Conservation (phyloP, 2,113 vertebrate species). For the Sebastes fasciatus region DNA sequence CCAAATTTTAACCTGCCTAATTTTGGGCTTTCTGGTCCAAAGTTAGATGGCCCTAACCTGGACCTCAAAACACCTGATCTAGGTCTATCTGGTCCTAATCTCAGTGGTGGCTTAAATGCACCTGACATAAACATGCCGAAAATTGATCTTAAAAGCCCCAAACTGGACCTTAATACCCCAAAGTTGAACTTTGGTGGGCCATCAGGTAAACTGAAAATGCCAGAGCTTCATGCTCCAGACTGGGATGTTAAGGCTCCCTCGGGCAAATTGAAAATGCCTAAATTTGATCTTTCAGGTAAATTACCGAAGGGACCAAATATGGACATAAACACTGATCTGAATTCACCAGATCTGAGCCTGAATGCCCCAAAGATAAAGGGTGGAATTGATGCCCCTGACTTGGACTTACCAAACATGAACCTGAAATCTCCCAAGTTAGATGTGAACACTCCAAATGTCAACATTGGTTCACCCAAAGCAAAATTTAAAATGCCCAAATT, state of each 20-base stretch:
- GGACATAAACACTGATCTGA: slow-evolving; percentile 28
- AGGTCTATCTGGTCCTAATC: slow-evolving; percentile 36
- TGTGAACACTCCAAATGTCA: slow-evolving; percentile 59
- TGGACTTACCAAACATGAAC: slow-evolving; percentile 52
- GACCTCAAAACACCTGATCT: slow-evolving; percentile 47
- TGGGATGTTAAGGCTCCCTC: slow-evolving; percentile 58
- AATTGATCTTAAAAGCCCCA: slow-evolving; percentile 43
- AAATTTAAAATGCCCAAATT: slow-evolving; percentile 70
- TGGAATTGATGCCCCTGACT: slow-evolving; percentile 55
- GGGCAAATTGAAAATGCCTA: slow-evolving; percentile 48
- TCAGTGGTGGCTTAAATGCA: slow-evolving; percentile 51
- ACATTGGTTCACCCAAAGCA: slow-evolving; percentile 53
- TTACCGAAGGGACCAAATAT: slow-evolving; percentile 61
- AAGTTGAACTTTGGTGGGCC: slow-evolving; percentile 50
- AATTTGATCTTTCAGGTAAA: slow-evolving; percentile 58
- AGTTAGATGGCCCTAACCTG: slow-evolving; percentile 35
- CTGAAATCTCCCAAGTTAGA: slow-evolving; percentile 65
- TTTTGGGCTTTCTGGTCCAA: slow-evolving; percentile 45
- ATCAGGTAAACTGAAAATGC: slow-evolving; percentile 62
- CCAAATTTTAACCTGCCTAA: slow-evolving; percentile 61
- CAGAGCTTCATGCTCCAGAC: slow-evolving; percentile 52
- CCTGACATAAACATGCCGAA: slow-evolving; percentile 55
- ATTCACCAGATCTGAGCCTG: slow-evolving; percentile 41
- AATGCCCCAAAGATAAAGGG: slow-evolving; percentile 68
- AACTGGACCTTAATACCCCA: slow-evolving; percentile 51